Evolutionary conservation across 2,797 vertebrate species (phyloP).

Genomic region (Tinamus major): DNA sequence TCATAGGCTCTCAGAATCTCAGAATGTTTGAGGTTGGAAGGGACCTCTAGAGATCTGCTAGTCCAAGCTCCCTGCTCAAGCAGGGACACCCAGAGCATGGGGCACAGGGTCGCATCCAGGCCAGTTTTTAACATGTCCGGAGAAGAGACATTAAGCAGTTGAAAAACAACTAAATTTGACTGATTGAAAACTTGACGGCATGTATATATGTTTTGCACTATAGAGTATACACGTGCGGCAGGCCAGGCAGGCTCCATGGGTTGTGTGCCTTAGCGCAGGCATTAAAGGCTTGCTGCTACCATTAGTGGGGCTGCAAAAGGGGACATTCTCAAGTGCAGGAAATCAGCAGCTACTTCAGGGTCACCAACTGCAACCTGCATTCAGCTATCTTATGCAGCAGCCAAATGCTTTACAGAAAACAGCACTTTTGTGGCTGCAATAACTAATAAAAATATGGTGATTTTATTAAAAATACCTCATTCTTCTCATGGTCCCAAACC

Average conservation of each 20-base stretch:
- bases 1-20: background rate
- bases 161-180: background rate
- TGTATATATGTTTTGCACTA: background rate
- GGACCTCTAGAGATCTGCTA: too few species aligned
- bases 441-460: background rate
- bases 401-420: background rate
- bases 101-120: too few species aligned
- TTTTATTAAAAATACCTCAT: background rate
- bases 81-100: too few species aligned
- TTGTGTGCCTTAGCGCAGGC: background rate
- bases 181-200: background rate
- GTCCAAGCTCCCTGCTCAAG: too few species aligned
- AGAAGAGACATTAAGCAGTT: background rate
- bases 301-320: constrained; percentile 20
- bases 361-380: constrained; percentile 24
- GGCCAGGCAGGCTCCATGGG: background rate
- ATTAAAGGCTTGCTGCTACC: constrained; percentile 21
- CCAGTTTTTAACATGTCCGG: too few species aligned
- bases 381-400: background rate
- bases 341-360: constrained; percentile 38
- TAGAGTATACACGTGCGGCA: background rate
- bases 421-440: background rate
- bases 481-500: background rate
- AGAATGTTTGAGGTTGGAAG: too few species aligned
- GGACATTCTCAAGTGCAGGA: background rate